phyloP scores from a whole-genome alignment of 2,888 invertebrate genomes.

The Elysia crispata region DNA sequence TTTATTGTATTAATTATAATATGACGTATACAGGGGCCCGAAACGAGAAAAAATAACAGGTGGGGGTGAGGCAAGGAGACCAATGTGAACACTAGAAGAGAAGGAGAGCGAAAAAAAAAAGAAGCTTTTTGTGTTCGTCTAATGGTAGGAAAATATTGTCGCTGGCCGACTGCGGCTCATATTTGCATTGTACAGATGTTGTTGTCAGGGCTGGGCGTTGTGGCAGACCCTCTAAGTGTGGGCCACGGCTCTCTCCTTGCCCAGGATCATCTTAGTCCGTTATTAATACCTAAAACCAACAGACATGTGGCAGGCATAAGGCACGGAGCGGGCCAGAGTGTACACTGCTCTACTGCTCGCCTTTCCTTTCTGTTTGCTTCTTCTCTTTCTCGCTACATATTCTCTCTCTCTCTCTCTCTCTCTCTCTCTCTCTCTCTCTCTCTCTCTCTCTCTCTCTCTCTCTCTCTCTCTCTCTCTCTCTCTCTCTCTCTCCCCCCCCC shows the following conservation, averaged over 20 bases:
- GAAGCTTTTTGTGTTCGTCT: slow-evolving; percentile 15
- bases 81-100: not conserved
- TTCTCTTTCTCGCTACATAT: no score
- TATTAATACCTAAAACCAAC: slow-evolving; percentile 44
- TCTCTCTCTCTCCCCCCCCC: not conserved
- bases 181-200: slow-evolving; percentile 46
- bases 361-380: not conserved
- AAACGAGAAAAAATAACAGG: no score
- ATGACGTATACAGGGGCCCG: no score
- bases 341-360: not conserved
- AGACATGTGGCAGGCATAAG: slow-evolving; percentile 36
- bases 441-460: slow-evolving; percentile 21
- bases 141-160: slow-evolving; percentile 45
- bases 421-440: not conserved
- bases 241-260: no score
- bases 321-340: not conserved
- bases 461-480: not conserved
- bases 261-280: not conserved
- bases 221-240: not conserved
- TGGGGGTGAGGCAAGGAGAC: no score
- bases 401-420: not conserved
- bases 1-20: no score
- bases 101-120: not conserved
- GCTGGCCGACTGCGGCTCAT: not conserved
- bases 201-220: slow-evolving; percentile 16